Conservation (phyloP, 2,888 invertebrate genomes). For the Stramonita haemastoma region DNA sequence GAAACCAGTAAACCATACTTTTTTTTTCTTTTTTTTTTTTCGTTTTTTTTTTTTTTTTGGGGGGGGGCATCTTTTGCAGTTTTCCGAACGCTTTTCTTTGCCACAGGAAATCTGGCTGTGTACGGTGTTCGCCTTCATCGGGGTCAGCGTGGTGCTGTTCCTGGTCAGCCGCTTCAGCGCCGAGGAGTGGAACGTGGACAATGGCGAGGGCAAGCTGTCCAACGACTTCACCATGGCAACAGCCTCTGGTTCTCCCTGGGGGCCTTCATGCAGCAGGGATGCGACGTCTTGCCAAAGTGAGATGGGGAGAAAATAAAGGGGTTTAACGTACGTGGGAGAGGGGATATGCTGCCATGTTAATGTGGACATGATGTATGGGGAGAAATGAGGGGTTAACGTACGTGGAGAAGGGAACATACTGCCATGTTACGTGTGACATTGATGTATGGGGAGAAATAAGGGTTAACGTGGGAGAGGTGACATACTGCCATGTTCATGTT, state of each 20-base stretch:
- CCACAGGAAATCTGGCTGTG: constrained; percentile 96
- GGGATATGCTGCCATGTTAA: too few species aligned
- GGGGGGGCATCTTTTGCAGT: too few species aligned
- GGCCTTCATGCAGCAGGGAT: constrained; percentile 99
- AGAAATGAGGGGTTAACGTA: too few species aligned
- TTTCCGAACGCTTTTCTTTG: constrained; percentile 78
- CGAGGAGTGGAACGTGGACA: constrained; percentile 88
- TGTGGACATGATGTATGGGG: too few species aligned
- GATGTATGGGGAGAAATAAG: too few species aligned
- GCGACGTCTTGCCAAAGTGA: constrained; percentile 95
- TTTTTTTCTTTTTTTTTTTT: background rate
- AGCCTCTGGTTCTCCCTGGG: constrained; percentile 98
- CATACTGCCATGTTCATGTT: too few species aligned
- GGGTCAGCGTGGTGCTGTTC: constrained; percentile 97
- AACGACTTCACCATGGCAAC: constrained; percentile 92
- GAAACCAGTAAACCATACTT: background rate
- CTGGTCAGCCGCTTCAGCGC: constrained; percentile 98
- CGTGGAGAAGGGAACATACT: too few species aligned
- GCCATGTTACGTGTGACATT: too few species aligned
- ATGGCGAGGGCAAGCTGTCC: constrained; percentile 53
- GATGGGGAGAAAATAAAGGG: constrained; percentile 53
- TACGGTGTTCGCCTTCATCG: constrained; percentile 90
- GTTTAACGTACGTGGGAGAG: too few species aligned
- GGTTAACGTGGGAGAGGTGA: too few species aligned
- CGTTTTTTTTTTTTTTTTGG: too few species aligned